Evolutionary conservation across 2,888 invertebrate genomes (phyloP), one percentile per base, ranked within the genome.

Genomic region (Euspilapteryx auroguttella): DNA sequence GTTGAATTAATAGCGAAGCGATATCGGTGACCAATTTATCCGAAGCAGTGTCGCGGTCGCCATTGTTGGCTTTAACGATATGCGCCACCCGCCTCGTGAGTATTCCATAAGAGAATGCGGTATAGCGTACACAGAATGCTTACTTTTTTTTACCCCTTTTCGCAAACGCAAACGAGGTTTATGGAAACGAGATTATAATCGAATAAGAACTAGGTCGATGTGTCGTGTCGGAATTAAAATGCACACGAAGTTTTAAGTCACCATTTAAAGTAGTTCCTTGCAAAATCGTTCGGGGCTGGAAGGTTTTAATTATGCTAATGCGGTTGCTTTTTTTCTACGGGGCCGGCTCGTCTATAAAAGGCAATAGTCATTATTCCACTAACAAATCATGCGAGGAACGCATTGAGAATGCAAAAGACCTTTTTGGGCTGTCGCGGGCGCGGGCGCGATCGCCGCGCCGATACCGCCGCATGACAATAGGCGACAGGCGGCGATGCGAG

Each of bases 391-490:
- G 24, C 29, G 12, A 7, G 27, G 20, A 29, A 24, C 29, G 24
- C 20, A 24, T 29, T 24, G 17, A 17, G 24, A 24, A 29, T 29
- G 29, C 10, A 14, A 14, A 21, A 12, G 21, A 14, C 24, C 33
- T 45, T 41, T 45, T 49, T 46, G 44, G 49, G 51, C 56, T 57
- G 53, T 14, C 25, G 17, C 29, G 26, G 42, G 48, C 46, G 42
- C 45, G 43, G 41, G 51, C 51, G 47, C 55, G 65, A 64, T 66
- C 46, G 45, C 40, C 34, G 37, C 34, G 37, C 46, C 45, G 69
- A 69, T 68, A 63, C 38, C 36, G 34, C 34, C 49, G 50, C 45
- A 57, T 55, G 63, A 66, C 66, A 68, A 66, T 58, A 55, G 49
- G 54, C 44, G 61, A 62, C 61, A 56, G 55, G 40, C 46, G 47